Evolutionary conservation across 1,140 invertebrate species (phyloP).

Genomic region (Neoseiulus cucumeris): DNA sequence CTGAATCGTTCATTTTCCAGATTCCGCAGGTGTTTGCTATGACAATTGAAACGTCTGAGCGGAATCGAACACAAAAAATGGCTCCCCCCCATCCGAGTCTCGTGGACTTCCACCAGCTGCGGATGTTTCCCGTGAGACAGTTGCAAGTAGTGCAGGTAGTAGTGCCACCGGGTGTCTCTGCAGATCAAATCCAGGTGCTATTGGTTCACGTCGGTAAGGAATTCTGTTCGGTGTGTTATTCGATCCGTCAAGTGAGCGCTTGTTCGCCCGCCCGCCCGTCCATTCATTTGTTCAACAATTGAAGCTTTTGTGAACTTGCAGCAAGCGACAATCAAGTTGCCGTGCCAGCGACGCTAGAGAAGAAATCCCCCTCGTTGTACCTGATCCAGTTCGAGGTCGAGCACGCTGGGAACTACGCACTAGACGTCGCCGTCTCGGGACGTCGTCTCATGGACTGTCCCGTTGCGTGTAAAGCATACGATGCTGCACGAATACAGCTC

Average conservation of each 20-base stretch:
- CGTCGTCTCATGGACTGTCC: constrained; percentile 64
- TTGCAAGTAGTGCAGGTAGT: background rate
- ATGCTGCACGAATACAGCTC: constrained; percentile 69
- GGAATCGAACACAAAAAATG: too few relatives aligned
- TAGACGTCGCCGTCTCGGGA: constrained; percentile 63
- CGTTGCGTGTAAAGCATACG: constrained; percentile 75
- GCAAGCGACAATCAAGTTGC: background rate
- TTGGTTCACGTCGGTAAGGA: background rate
- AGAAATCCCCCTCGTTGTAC: background rate
- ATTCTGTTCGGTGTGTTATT: background rate
- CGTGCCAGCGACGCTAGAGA: background rate
- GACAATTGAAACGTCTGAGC: too few relatives aligned
- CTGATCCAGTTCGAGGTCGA: background rate
- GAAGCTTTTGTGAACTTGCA: background rate
- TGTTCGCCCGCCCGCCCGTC: background rate
- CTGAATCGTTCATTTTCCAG: too few relatives aligned
- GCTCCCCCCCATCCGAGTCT: background rate
- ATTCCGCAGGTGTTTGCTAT: too few relatives aligned
- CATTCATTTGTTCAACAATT: background rate
- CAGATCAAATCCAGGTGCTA: background rate
- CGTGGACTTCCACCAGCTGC: background rate
- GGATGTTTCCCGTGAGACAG: background rate
- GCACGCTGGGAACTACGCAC: constrained; percentile 49
- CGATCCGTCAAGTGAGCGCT: background rate
- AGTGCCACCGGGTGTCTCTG: background rate